phyloP scores from a whole-genome alignment of 2,797 vertebrate genomes.

The Lutjanus argentimaculatus region DNA sequence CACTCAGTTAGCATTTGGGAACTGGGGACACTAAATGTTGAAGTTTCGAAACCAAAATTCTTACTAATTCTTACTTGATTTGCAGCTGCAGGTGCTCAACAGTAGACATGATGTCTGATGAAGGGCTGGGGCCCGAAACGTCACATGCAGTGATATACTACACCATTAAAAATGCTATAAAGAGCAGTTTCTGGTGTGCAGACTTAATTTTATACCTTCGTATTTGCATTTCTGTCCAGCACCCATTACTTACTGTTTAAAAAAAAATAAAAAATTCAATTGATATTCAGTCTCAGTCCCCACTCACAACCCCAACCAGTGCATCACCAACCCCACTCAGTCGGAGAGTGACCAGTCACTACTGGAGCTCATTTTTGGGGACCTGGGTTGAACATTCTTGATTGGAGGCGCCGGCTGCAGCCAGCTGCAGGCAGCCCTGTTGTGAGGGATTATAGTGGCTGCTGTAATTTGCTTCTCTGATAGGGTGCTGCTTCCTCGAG shows the following conservation, averaged over 20 bases:
- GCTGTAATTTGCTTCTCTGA: slow-evolving; percentile 36
- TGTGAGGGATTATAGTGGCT: slow-evolving; percentile 22
- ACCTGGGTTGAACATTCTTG: neutral
- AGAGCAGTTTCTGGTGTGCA: no score
- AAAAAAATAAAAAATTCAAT: neutral
- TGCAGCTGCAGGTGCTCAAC: no score
- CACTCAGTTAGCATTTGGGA: no score
- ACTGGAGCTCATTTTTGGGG: slow-evolving; percentile 1
- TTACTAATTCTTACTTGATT: no score
- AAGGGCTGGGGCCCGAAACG: no score
- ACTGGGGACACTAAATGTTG: no score
- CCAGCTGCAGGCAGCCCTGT: neutral
- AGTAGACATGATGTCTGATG: no score
- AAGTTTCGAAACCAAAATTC: no score
- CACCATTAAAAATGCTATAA: no score
- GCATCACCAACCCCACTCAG: neutral
- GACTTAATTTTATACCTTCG: no score
- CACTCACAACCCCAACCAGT: neutral
- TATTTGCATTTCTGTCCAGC: no score
- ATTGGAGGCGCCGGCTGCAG: slow-evolving; percentile 6
- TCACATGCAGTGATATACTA: no score
- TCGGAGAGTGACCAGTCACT: neutral
- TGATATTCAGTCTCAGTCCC: neutral
- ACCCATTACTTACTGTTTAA: neutral
- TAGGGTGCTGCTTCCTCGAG: slow-evolving; percentile 30